A percentile compares a stretch with the other conserved stretches of the same genome.
Conservation (phyloP, 2,113 vertebrate species). For the Mormoops blainvillei region DNA sequence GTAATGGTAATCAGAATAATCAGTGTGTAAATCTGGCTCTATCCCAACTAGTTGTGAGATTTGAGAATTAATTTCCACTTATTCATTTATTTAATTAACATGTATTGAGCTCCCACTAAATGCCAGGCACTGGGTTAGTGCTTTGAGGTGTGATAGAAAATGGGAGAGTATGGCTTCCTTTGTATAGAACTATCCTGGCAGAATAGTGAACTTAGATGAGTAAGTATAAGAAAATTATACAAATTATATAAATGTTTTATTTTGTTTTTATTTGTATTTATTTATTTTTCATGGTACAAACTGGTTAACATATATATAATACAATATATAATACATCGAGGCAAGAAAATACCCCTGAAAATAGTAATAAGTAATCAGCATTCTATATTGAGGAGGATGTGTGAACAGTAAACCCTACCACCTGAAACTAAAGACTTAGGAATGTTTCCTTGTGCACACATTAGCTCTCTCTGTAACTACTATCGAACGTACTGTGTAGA, state of each 20-base stretch:
- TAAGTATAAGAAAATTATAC: not conserved
- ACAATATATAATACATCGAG: constrained; percentile 68
- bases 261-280: no score
- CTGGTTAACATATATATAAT: constrained; percentile 85
- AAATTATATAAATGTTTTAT: not conserved
- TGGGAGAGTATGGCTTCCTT: not conserved
- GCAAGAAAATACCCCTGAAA: constrained; percentile 73
- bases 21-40: not conserved
- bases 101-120: not conserved
- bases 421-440: constrained; percentile 68
- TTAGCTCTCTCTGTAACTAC: not conserved
- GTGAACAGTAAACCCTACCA: not conserved
- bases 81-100: not conserved
- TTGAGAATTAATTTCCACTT: not conserved
- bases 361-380: constrained; percentile 43
- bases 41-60: not conserved
- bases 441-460: constrained; percentile 75
- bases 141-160: not conserved
- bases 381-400: constrained; percentile 39
- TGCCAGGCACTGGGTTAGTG: not conserved
- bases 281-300: constrained; percentile 72
- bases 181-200: not conserved
- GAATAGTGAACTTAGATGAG: not conserved
- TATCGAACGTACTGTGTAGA: constrained; percentile 53
- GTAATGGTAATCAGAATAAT: not conserved